Base-by-base conservation (phyloP, 2,797 vertebrate species). In the Anomalospiza imberbis region DNA sequence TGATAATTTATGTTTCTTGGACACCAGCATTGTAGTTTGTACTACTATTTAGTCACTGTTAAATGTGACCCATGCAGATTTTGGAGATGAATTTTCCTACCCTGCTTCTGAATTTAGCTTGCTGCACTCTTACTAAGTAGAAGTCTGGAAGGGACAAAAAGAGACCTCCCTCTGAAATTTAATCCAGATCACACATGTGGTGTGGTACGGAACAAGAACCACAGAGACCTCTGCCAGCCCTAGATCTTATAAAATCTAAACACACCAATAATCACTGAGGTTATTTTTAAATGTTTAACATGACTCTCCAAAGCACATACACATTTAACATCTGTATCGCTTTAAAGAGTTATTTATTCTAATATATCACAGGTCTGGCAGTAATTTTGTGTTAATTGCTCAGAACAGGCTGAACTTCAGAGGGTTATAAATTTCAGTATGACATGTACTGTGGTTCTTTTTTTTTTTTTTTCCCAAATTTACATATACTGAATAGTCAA, bases 381-480 rank as follows among this genome's bases (percentile, higher is more conserved):
- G 87, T 85, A 87, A 89, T 94, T 96, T 90, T 81, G 51, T 87
- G 84, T 76, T 95, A 96, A 97, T 95, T 95, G 81, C 85, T 95
- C 82, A 80, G 85, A 95, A 93, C 94, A 93, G 58, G 29, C 91
- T 89, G 90, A 94, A 95, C 65, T 55, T 77, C 28, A 22, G 36
- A 66, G 70, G 53, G 25, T 76, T 85, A 88, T 95, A 88, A 95
- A 95, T 90, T 77, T 68, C 68, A 36, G 58, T 38, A 25, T 91
- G 84, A 87, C 68, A 79, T 74, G 89, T 84, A 61, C 67, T 82
- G n/a, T 67, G 42, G 21, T 28, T 6, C 74, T 75, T 31, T 20
- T 18, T 4, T 3, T 32, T 67, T 80, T 12, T 60, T 28, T 6
- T 5, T 13, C 18, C 44, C 22, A 80, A 38, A 74, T 94, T 87